Percentiles rank a stretch among this genome's conserved stretches.
phyloP scores from a whole-genome alignment of 2,113 vertebrate genomes.

The Spermophilus dauricus region DNA sequence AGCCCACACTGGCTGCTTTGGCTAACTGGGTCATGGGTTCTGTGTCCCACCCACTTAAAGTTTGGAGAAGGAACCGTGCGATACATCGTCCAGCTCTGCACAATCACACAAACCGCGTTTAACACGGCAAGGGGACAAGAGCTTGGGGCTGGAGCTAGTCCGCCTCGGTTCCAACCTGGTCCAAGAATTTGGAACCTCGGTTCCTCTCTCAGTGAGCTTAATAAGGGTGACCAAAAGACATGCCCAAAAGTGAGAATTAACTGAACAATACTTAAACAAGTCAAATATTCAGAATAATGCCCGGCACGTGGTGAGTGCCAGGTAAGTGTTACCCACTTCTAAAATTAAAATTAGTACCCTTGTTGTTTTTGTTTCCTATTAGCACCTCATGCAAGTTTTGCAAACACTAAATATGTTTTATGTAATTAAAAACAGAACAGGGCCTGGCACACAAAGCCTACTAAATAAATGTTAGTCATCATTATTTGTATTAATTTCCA shows the following conservation, averaged over 20 bases:
- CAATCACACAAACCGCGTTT: background rate
- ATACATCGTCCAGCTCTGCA: background rate
- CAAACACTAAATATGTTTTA: conserved; percentile 50
- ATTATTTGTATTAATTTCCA: background rate
- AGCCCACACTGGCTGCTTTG: background rate
- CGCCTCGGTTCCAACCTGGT: background rate
- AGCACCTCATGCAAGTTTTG: background rate
- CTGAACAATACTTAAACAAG: background rate
- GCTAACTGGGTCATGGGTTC: background rate
- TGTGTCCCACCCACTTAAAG: background rate
- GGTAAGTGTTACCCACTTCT: background rate
- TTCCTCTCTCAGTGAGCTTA: conserved; percentile 17
- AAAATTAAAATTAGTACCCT: conserved; percentile 23
- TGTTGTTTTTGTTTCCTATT: background rate
- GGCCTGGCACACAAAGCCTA: background rate
- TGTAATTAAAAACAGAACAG: background rate
- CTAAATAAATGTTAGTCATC: background rate
- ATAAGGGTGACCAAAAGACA: conserved; percentile 23
- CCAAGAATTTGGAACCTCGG: background rate
- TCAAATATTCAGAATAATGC: background rate
- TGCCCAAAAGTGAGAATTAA: background rate
- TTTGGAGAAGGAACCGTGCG: background rate
- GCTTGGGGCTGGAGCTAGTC: background rate
- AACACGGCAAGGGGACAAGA: background rate
- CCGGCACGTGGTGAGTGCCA: background rate